A percentile compares a stretch with the other conserved stretches of the same genome.
These are phyloP conservation scores for Clivina fossor DNA, from an alignment of 2,888 invertebrate species.

Conservation along the genomic window DNA sequence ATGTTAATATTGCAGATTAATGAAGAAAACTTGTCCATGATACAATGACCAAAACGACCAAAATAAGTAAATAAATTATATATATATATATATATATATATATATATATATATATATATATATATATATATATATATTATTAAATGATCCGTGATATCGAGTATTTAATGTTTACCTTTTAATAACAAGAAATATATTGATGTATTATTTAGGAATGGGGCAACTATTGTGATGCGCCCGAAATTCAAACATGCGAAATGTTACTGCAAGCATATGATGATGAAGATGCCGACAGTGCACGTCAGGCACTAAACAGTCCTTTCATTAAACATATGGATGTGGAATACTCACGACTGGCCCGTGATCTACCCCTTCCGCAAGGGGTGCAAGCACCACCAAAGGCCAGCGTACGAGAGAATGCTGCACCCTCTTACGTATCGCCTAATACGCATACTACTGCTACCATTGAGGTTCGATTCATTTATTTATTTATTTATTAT, in stretches of 20 bases:
- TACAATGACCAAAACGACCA: too few species aligned
- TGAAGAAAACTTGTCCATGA: too few species aligned
- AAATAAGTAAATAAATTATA: too few species aligned
- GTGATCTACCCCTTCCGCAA: conserved; percentile 68
- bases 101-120: too few species aligned
- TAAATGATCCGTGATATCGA: too few species aligned
- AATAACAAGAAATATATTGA: background rate
- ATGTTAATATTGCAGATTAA: too few species aligned
- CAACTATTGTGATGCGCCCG: conserved; percentile 81
- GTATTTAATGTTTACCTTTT: background rate
- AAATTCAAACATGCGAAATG: conserved; percentile 77
- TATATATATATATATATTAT: too few species aligned
- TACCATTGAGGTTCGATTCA: conserved; percentile 51
- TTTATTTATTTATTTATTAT: conserved; percentile 22
- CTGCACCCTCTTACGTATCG: conserved; percentile 67
- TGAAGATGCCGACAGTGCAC: conserved; percentile 80
- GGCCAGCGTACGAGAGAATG: conserved; percentile 66
- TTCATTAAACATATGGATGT: conserved; percentile 93
- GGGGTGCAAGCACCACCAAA: conserved; percentile 60
- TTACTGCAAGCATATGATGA: conserved; percentile 82
- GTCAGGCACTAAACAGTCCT: conserved; percentile 72
- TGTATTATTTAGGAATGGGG: conserved; percentile 68
- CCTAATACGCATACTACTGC: conserved; percentile 54
- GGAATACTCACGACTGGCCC: conserved; percentile 77
- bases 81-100: too few species aligned